A percentile compares a stretch with the other conserved stretches of the same genome.
Evolutionary conservation across 1,140 invertebrate genomes (phyloP).

Genomic region (roundworm (Caenorhabditis elegans)): WBcel235 BX284603.4:12395001-12395500

Average conservation of each 20-base stretch:
- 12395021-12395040: not conserved
- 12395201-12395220: not conserved
- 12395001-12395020: not conserved
- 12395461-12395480: no score
- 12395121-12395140: not conserved
- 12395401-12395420: no score
- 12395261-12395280: not conserved
- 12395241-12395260: not conserved
- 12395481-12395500: no score
- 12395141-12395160: not conserved
- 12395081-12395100: not conserved
- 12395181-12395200: not conserved
- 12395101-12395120: not conserved
- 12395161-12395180: not conserved
- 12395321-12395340: not conserved
- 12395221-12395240: no score
- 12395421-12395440: no score
- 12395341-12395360: not conserved
- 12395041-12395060: not conserved
- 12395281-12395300: not conserved
- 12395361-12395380: no score
- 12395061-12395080: not conserved
- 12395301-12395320: not conserved
- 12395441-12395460: no score
- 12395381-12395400: no score